These are phyloP conservation scores for Chlorodrepanis virens DNA, from an alignment of 2,113 vertebrate genomes.

Conservation along the genomic window DNA sequence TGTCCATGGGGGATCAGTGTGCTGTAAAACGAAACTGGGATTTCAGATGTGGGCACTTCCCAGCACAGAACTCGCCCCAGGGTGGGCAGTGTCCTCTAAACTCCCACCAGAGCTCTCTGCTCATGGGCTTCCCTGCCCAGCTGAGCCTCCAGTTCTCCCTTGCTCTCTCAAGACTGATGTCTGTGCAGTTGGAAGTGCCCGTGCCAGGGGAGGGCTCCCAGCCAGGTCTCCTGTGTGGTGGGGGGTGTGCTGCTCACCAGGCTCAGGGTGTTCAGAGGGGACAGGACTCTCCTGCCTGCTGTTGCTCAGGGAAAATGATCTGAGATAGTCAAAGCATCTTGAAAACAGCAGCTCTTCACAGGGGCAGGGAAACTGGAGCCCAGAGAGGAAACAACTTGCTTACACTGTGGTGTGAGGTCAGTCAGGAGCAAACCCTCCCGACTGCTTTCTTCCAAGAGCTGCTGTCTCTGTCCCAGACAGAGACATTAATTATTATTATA, in stretches of 20 bases:
- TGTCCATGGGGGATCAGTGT: not conserved
- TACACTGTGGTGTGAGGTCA: not conserved
- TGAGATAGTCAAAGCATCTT: not conserved
- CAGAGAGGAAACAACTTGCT: not conserved
- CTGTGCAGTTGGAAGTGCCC: not conserved
- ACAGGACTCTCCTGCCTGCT: not conserved
- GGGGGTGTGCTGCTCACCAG: accelerated
- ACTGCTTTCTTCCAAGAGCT: not conserved
- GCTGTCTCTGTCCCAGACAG: not conserved
- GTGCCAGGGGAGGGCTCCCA: accelerated
- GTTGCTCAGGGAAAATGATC: not conserved
- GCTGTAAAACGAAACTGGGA: not conserved
- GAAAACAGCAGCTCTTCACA: not conserved
- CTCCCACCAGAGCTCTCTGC: not conserved
- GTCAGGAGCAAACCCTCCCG: not conserved
- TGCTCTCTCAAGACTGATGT: not conserved
- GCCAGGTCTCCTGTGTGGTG: accelerated
- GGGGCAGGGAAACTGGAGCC: not conserved
- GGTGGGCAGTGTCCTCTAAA: not conserved
- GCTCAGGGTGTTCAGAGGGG: not conserved
- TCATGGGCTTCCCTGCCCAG: not conserved
- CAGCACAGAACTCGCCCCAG: not conserved
- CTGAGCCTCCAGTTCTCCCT: not conserved
- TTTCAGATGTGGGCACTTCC: not conserved
- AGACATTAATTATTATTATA: too few species aligned